These are phyloP conservation scores for Sitta europaea DNA, from an alignment of 2,113 vertebrate species.

Conservation along the genomic window DNA sequence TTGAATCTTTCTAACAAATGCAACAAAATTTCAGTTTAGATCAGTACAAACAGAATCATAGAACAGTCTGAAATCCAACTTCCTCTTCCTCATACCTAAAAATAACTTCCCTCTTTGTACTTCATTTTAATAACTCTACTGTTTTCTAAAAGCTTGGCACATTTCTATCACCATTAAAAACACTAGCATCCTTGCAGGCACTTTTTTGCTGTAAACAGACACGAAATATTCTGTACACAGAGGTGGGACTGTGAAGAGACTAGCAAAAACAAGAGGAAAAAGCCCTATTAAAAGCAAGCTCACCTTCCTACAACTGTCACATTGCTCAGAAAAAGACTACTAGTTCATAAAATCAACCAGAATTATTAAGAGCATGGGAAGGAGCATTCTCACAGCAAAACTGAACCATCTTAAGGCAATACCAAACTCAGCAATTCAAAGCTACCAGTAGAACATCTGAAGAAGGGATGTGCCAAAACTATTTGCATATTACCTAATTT, in stretches of 20 bases:
- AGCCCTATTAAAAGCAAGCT: neutral
- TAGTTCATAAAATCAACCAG: neutral
- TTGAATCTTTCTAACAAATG: neutral
- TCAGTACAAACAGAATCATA: neutral
- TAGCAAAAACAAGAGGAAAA: neutral
- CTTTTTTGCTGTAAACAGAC: neutral
- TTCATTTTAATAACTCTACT: neutral
- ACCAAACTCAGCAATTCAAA: neutral
- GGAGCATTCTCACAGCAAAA: neutral
- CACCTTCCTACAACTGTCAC: neutral
- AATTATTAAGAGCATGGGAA: neutral
- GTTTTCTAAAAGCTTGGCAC: neutral
- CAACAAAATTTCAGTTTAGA: neutral
- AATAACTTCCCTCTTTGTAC: neutral
- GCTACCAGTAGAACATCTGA: neutral
- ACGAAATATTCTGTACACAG: neutral
- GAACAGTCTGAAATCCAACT: neutral
- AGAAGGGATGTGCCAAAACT: neutral
- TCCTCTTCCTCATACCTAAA: constrained; percentile 6
- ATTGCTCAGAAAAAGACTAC: neutral
- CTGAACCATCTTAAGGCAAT: neutral
- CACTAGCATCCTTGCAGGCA: neutral
- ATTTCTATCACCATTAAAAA: neutral
- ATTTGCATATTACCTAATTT: neutral
- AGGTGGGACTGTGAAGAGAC: neutral